Percentiles rank a stretch among this genome's conserved stretches.
Conservation (phyloP, 2,888 invertebrate species). For the Geotrupes spiniger region DNA sequence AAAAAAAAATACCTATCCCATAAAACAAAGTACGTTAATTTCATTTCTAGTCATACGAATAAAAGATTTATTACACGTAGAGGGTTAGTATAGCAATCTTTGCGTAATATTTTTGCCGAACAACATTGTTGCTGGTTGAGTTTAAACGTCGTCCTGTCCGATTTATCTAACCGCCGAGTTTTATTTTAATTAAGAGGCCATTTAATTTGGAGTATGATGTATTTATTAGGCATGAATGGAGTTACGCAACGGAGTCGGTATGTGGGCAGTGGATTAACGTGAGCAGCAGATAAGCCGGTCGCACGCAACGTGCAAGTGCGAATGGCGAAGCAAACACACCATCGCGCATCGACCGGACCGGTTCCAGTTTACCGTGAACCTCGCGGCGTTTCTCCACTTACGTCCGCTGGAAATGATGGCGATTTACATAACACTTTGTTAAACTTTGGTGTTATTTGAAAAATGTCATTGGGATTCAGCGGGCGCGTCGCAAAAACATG, state of each 20-base stretch:
- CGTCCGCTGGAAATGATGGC: conserved; percentile 4
- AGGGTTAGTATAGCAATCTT: no score
- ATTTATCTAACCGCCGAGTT: background rate
- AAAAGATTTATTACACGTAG: no score
- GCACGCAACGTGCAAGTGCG: conserved; percentile 30
- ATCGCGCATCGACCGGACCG: conserved; percentile 30
- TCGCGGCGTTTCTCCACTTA: conserved; percentile 18
- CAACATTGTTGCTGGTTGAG: no score
- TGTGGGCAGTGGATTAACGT: conserved; percentile 36
- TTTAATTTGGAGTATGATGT: conserved; percentile 17
- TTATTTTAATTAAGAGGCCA: conserved; percentile 16
- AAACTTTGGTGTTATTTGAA: conserved; percentile 2
- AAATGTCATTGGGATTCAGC: background rate
- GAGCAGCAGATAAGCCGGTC: conserved; percentile 34
- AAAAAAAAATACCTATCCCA: no score
- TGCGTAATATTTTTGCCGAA: no score
- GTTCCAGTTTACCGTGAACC: conserved; percentile 40
- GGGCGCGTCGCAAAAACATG: conserved; percentile 6
- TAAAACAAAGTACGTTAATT: no score
- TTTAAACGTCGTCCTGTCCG: background rate
- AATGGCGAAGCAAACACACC: conserved; percentile 27
- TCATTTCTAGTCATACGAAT: no score
- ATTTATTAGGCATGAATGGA: conserved; percentile 19
- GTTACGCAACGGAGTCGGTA: conserved; percentile 23
- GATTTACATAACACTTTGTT: conserved; percentile 5